Conservation (phyloP, 2,113 vertebrate genomes). For the Turdus rufiventris region DNA sequence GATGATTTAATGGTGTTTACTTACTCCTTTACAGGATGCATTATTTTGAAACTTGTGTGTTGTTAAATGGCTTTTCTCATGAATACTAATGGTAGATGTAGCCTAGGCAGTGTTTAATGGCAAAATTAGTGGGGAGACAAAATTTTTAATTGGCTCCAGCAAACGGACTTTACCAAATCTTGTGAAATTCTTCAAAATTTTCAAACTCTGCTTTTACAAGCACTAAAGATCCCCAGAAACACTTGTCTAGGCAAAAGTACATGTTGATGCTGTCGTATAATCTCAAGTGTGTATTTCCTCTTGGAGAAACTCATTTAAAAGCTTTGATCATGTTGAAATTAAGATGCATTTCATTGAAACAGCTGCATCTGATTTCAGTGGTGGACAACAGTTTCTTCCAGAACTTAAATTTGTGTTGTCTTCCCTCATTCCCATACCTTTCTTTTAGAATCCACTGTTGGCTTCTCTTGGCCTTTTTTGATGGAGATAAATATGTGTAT, state of each 20-base stretch:
- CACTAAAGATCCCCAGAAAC: not conserved
- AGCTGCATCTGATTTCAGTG: conserved; percentile 52
- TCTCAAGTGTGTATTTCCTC: not conserved
- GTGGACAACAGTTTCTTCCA: conserved; percentile 17
- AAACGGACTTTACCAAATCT: not conserved
- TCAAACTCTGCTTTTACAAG: not conserved
- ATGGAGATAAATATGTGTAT: conserved; percentile 44
- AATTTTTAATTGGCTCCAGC: conserved; percentile 35
- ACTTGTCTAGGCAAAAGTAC: conserved; percentile 14
- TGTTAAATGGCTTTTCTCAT: conserved; percentile 70
- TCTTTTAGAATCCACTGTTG: conserved; percentile 48
- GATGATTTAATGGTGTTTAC: conserved; percentile 85
- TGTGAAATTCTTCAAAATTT: not conserved
- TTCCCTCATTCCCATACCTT: not conserved
- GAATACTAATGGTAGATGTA: conserved; percentile 41
- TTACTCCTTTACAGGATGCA: conserved; percentile 83
- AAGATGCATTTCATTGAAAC: conserved; percentile 45
- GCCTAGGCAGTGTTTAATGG: conserved; percentile 42
- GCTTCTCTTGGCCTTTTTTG: conserved; percentile 33
- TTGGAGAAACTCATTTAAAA: not conserved
- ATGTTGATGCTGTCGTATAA: conserved; percentile 20
- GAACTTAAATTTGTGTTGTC: conserved; percentile 7
- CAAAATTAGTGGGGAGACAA: conserved; percentile 4
- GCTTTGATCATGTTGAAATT: conserved; percentile 17
- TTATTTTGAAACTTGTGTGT: conserved; percentile 72